Base-by-base conservation (phyloP, 2,888 invertebrate species). In the Cecidostiba fungosa region DNA sequence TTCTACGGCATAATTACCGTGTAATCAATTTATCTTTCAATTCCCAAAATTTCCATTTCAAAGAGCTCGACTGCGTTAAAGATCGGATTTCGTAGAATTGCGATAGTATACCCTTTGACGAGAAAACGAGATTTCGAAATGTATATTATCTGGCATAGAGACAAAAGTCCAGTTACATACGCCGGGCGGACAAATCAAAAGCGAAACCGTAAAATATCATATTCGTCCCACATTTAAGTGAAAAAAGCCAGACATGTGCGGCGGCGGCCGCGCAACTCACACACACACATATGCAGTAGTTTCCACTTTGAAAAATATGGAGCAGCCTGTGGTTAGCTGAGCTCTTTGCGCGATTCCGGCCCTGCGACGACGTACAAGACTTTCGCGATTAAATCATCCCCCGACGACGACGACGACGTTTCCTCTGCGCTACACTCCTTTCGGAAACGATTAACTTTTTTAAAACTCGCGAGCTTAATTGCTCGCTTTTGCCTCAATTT, bases 401-500 rank as follows among this genome's bases (percentile, higher is more conserved):
- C 29, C 23, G 54, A 59, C 54, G 54, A 4, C 54, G n/a, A n/a
- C 23, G 54, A 23, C 78, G 70, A 47, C 69, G n/a, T 23, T 62
- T 69, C 32, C 54, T 50, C 70, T 32, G 12, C 62, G 23, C 62
- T 26, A 23, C 10, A 23, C 47, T 47, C 70, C 23, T 72, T 77
- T 83, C 59, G 74, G 77, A 78, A 83, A 43, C 59, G 70, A 77
- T 83, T 77, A 83, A 77, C 77, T 70, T 73, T 74, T 82, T 82
- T 69, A 23, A 59, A 43, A 54, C n/a, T 43, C 26, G 10, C 80
- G 47, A 10, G 29, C 66, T 23, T 66, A 66, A 66, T 66, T 66
- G 66, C 23, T 14, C 62, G n/a, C 62, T 14, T 2, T 3, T 66
- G 26, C 66, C 66, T 29, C 29, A 66, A 66, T 66, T 66, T 66